Percentiles rank a stretch among this genome's conserved stretches.
phyloP scores from a whole-genome alignment of 2,888 invertebrate genomes.

The Hirtodrosophila confusa region DNA sequence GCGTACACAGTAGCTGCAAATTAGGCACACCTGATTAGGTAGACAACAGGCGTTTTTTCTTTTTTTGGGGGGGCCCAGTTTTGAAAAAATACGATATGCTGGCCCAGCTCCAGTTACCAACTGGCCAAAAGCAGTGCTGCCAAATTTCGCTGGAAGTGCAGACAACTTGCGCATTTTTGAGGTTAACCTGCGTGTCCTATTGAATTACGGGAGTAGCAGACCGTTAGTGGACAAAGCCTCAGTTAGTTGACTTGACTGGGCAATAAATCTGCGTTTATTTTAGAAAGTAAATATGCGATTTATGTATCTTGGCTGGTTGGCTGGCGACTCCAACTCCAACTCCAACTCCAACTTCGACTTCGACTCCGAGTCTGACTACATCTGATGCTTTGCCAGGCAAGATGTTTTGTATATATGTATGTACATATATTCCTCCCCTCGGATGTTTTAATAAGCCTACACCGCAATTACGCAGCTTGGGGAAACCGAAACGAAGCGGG shows the following conservation, averaged over 20 bases:
- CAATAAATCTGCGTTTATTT: slow-evolving; percentile 61
- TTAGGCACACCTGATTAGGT: slow-evolving; percentile 76
- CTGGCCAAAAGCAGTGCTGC: slow-evolving; percentile 38
- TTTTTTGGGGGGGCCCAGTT: slow-evolving; percentile 6
- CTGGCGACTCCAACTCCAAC: slow-evolving; percentile 18
- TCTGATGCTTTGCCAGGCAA: no score
- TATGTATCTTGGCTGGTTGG: slow-evolving; percentile 17
- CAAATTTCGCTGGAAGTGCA: slow-evolving; percentile 71
- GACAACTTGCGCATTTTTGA: slow-evolving; percentile 59
- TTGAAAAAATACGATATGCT: slow-evolving; percentile 65
- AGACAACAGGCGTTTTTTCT: slow-evolving; percentile 61
- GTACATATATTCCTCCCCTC: background rate
- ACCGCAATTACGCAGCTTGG: slow-evolving; percentile 52
- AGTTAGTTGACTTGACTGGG: slow-evolving; percentile 43
- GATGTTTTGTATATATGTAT: no score
- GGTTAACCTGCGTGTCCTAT: slow-evolving; percentile 61
- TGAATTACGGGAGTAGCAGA: slow-evolving; percentile 61
- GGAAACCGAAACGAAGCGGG: slow-evolving; percentile 26
- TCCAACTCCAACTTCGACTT: slow-evolving; percentile 7
- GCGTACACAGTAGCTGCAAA: slow-evolving; percentile 77
- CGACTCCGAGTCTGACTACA: slow-evolving; percentile 7
- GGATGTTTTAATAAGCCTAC: slow-evolving; percentile 71
- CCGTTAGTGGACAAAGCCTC: slow-evolving; percentile 57
- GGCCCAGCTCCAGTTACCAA: slow-evolving; percentile 52
- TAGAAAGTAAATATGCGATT: slow-evolving; percentile 64